Base-by-base conservation (phyloP, 2,888 invertebrate genomes). In the Heliconius aoede region DNA sequence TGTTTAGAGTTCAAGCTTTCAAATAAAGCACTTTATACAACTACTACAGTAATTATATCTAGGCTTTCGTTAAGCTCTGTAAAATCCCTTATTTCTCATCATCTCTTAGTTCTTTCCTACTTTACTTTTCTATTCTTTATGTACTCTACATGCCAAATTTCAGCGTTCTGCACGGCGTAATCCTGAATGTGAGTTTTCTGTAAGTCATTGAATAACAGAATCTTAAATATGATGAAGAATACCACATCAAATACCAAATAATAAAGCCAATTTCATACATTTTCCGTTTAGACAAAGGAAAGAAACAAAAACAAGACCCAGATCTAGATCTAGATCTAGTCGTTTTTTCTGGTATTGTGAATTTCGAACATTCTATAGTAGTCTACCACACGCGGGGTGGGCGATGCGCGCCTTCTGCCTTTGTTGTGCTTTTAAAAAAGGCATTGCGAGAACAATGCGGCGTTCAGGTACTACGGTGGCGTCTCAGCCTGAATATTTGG, bases 351-450 rank as follows among this genome's bases (percentile, higher is more conserved):
- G 21, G 46, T 46, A 26, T 61, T 61, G 60, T 60, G 62, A 76
- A 55, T 51, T 67, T 51, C 60, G 46, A 74, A 46, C 91, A 88
- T 0, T 84, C 90, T 89, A 87, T 91, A 87, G 75, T 82, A 85
- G 88, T 89, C 89, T 91, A 90, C 91, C 87, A 87, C 82, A 86
- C 84, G 83, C 83, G 84, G 85, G 84, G 86, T 81, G 87, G 85
- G 83, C 86, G 84, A 83, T 84, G 86, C 87, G 89, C 88, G 91
- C 90, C 90, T 90, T 92, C 91, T 85, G 92, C 93, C 92, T 91
- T 92, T 94, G 92, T 93, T 92, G 92, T 87, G 88, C 91, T 91
- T 92, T 91, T 89, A 86, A 86, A 86, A 86, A 86, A 85, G 84
- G 83, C 89, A 88, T 83, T 88, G 84, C 82, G 83, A 81, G 82